Evolutionary conservation across 2,888 invertebrate genomes (phyloP), one percentile per base, ranked within the genome.

Genomic region (Romanomermis culicivorax): DNA sequence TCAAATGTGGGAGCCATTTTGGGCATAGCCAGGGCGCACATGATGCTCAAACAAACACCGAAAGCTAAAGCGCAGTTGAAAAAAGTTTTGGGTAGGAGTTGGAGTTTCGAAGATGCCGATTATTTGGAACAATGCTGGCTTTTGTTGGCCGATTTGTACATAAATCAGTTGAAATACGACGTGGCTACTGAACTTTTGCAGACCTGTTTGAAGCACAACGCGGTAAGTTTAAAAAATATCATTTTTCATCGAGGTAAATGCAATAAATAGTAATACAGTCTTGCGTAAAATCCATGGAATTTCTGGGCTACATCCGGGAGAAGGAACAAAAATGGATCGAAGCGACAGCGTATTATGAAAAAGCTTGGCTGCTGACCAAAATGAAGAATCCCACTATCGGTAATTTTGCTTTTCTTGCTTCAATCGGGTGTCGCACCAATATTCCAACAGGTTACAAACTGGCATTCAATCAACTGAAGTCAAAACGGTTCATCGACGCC

Each of bases 81-180:
- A 70, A 76, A 87, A 29, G 79, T 93, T 23, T 78, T 82, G 0
- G 83, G 85, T 60, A 79, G 80, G 53, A 74, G 76, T 0, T 95
- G 93, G 93, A 86, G 81, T 17, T 85, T 89, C 61, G 88, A 91
- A 68, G 89, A 91, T 64, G 88, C 91, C 0, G 91, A 93, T 65
- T 88, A 91, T 64, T 74, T 95, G 57, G 95, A 95, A 72, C 79
- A 85, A 58, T 85, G 88, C 69, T 95, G 95, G 95, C 69, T 95
- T 4, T 75, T 93, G 49, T 74, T 93, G n/a, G 84, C 87, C 0
- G 91, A 93, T 60, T 81, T 83, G 61, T 89, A 85, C 65, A 77
- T 83, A 53, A 81, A 82, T 65, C 80, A 71, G 58, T 81, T 80
- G 20, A 85, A 91, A 68, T 77, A 79, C 65, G 91, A 91, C 57